A percentile compares a stretch with the other conserved stretches of the same genome.
Conservation (phyloP, 2,113 vertebrate species). For the Marmota flaviventris region DNA sequence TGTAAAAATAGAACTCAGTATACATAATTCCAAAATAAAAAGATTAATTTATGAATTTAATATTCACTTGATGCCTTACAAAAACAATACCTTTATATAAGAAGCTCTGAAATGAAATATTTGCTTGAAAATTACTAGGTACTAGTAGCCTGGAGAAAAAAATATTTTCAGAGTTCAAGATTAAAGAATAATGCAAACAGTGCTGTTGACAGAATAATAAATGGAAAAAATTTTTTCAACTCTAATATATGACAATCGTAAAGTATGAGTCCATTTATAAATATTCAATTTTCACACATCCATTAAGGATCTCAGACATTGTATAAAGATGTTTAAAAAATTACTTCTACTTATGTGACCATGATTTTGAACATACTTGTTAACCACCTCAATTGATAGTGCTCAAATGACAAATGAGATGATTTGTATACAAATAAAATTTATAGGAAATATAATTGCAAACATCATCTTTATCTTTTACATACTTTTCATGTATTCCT, state of each 20-base stretch:
- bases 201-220: neutral
- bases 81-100: neutral
- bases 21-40: slow-evolving; percentile 57
- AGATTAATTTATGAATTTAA: slow-evolving; percentile 36
- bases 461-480: neutral
- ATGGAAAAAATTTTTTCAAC: neutral
- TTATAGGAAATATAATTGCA: neutral
- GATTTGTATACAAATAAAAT: neutral
- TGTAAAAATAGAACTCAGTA: neutral
- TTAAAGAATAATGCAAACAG: neutral
- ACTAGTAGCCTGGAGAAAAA: neutral
- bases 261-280: neutral
- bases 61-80: slow-evolving; percentile 1
- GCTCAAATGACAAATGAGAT: neutral
- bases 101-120: neutral
- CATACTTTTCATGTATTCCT: neutral
- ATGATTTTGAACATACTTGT: neutral
- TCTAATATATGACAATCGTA: neutral
- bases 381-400: neutral
- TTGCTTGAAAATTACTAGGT: slow-evolving; percentile 24
- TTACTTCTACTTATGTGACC: neutral
- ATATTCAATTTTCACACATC: neutral
- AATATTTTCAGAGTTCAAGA: neutral
- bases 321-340: neutral
- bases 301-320: neutral